Base-by-base conservation (phyloP, 1,140 invertebrate species). In the Neodiprion fabricii region DNA sequence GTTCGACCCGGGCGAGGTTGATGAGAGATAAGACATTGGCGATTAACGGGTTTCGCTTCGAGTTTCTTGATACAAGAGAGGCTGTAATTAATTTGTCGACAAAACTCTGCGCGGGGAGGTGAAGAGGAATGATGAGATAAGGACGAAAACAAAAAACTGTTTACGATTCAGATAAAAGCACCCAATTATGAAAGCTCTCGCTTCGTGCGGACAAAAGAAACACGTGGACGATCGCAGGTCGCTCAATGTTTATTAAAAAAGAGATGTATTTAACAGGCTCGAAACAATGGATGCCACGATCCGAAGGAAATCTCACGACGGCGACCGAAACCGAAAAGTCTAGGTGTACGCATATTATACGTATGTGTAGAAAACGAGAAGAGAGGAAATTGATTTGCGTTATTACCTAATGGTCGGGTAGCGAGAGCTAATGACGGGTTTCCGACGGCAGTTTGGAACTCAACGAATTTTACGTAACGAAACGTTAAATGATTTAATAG, bases 401-500 rank as follows among this genome's bases (percentile, higher is more conserved):
- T 61, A 61, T 7, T 61, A 61, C 11, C 53, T 61, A 61, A 61
- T 61, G 53, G 53, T 14, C 8, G 53, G 53, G 11, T 61, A 61
- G 11, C 11, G n/a, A 9, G 11, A 17, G 28, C 28, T 61, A 17
- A 61, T 61, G 11, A 61, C n/a, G n/a, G 53, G 53, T 7, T 61
- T 61, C 53, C 53, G 53, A 61, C 28, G 28, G 28, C 28, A 40
- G 28, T 40, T 40, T 40, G 5, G 28, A 40, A 40, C 53, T 61
- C n/a, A 61, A 61, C 28, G 28, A 40, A 3, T 40, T 40, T 40
- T 5, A 40, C 28, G 28, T 40, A 40, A 40, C 53, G 53, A 14
- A 61, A 61, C 53, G 53, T 61, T 61, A 61, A 61, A 61, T 61
- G 53, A 61, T 61, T 61, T 61, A 61, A 61, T 61, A 17, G 53